A percentile compares a stretch with the other conserved stretches of the same genome.
phyloP scores from a whole-genome alignment of 2,797 vertebrate genomes.

The Cichlasoma orientale region DNA sequence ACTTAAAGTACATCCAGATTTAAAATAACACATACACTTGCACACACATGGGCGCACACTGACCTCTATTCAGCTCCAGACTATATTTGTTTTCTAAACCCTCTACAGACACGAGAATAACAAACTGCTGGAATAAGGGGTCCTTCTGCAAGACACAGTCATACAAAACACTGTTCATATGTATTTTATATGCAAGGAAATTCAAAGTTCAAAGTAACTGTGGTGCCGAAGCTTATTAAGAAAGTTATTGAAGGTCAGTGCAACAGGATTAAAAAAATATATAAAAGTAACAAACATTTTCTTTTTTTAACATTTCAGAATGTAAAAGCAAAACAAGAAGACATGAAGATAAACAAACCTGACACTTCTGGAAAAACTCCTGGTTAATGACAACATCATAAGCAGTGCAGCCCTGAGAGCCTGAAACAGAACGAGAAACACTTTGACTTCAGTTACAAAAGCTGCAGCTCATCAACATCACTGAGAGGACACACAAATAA shows the following conservation, averaged over 20 bases:
- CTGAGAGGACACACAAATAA: no score
- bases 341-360: constrained; percentile 70
- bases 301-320: no score
- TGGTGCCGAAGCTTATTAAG: no score
- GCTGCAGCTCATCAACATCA: no score
- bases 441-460: neutral
- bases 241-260: no score
- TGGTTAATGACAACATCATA: constrained; percentile 90
- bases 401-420: constrained; percentile 85
- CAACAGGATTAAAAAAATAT: no score
- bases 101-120: constrained; percentile 87
- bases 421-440: constrained; percentile 51
- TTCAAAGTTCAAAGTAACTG: no score
- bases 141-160: constrained; percentile 71
- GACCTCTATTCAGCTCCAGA: constrained; percentile 72
- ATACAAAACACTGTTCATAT: neutral
- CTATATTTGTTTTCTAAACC: constrained; percentile 90
- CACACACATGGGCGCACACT: neutral
- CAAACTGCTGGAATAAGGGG: constrained; percentile 86
- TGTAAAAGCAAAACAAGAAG: neutral
- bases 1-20: fast-evolving
- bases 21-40: neutral
- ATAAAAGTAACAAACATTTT: no score
- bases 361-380: constrained; percentile 86
- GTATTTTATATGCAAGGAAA: neutral